phyloP scores from a whole-genome alignment of 2,113 vertebrate species.

The Grammomys surdaster region DNA sequence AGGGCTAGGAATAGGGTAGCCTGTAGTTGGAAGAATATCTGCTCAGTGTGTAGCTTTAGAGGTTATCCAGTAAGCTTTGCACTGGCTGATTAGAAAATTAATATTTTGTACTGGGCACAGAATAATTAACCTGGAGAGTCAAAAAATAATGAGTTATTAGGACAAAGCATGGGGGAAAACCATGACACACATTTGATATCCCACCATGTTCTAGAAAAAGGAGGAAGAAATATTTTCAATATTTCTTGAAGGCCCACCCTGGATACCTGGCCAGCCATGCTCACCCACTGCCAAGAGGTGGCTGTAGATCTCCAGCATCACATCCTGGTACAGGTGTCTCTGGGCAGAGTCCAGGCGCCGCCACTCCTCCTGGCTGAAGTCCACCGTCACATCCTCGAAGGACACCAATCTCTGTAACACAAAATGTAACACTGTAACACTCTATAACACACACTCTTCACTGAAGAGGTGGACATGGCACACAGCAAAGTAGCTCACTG shows the following conservation, averaged over 20 bases:
- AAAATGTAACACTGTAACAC: background rate
- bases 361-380: conserved; percentile 1
- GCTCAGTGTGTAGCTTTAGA: background rate
- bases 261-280: background rate
- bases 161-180: background rate
- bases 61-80: too few species aligned
- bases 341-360: background rate
- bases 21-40: background rate
- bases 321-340: background rate
- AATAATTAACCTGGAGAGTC: background rate
- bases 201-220: background rate
- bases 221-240: too few species aligned
- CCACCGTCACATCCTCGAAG: background rate
- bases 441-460: background rate
- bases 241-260: background rate
- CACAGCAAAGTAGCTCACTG: background rate
- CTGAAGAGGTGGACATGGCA: background rate
- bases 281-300: conserved; percentile 6
- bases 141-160: background rate
- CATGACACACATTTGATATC: background rate
- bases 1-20: background rate
- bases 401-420: background rate
- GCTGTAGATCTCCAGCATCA: conserved; percentile 19
- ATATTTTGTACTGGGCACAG: background rate
- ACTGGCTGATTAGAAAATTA: background rate